These are phyloP conservation scores for Upupa epops DNA, from an alignment of 2,113 vertebrate species.

Conservation along the genomic window DNA sequence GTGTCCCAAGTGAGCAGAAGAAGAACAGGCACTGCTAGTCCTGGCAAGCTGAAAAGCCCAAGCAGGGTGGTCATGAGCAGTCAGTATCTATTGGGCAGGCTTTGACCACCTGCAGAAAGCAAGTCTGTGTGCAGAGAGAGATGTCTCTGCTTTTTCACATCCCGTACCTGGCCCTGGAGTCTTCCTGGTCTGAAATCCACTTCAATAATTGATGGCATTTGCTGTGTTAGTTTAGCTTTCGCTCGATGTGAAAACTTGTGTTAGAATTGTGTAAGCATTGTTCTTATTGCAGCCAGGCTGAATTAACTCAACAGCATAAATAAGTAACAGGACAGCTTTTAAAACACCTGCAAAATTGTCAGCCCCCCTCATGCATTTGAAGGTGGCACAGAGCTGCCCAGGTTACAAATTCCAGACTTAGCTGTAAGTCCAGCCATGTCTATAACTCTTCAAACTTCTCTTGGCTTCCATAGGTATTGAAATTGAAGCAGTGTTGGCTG, in stretches of 20 bases:
- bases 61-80: neutral
- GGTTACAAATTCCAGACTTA: neutral
- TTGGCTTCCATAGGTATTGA: neutral
- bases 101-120: neutral
- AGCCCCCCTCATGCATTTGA: neutral
- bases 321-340: conserved; percentile 63
- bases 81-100: neutral
- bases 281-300: neutral
- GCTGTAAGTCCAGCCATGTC: neutral
- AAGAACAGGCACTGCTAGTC: neutral
- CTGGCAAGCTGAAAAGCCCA: neutral
- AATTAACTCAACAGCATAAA: conserved; percentile 49
- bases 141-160: neutral
- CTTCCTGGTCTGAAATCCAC: neutral
- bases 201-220: conserved; percentile 55
- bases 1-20: neutral
- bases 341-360: conserved; percentile 34
- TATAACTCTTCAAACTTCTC: neutral
- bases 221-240: conserved; percentile 29
- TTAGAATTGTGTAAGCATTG: conserved; percentile 43
- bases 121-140: neutral
- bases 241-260: neutral
- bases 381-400: neutral
- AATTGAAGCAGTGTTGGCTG: neutral
- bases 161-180: neutral